Evolutionary conservation across 1,140 invertebrate genomes (phyloP), one percentile per base, ranked within the genome.

Genomic region (Rhizoglyphus robini): DNA sequence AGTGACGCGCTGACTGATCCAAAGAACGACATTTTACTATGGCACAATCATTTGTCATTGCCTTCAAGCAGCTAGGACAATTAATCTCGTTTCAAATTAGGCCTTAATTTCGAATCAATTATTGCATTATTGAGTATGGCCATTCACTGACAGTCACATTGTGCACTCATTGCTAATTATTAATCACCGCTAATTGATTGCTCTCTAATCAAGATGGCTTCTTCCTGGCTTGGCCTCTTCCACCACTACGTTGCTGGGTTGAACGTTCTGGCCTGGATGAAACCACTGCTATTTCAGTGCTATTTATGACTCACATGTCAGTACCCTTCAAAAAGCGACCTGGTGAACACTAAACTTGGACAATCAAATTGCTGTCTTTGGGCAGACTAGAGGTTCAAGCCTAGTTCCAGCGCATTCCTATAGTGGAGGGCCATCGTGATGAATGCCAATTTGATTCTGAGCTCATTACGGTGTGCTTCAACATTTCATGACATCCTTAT

Each of bases 21-120:
- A 54, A 5, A 54, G n/a, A n/a, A n/a, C n/a, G n/a, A n/a, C n/a
- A n/a, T n/a, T n/a, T n/a, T n/a, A n/a, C n/a, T n/a, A n/a, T n/a
- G n/a, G n/a, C 51, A 54, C 8, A 54, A 8, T 54, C 51, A 54
- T 54, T 54, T 54, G 51, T 54, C 51, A 54, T 54, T 20, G 8
- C 31, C 31, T 11, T 25, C 51, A 54, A 54, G 20, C 20, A 54
- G 8, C 20, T 11, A 32, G 8, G 23, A 23, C 51, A 54, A 54
- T 54, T 54, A 54, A 54, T 54, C 20, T 54, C 23, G 51, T 54
- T 54, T 54, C 51, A 54, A 54, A 54, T 54, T 54, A 54, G 51
- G 51, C 51, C 51, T 27, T 8, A 5, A 54, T 54, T 54, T 54
- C 23, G 51, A 54, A 54, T 54, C 51, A 54, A 54, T 54, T 54